phyloP scores from a whole-genome alignment of 2,113 vertebrate genomes.

The Laticauda colubrina region DNA sequence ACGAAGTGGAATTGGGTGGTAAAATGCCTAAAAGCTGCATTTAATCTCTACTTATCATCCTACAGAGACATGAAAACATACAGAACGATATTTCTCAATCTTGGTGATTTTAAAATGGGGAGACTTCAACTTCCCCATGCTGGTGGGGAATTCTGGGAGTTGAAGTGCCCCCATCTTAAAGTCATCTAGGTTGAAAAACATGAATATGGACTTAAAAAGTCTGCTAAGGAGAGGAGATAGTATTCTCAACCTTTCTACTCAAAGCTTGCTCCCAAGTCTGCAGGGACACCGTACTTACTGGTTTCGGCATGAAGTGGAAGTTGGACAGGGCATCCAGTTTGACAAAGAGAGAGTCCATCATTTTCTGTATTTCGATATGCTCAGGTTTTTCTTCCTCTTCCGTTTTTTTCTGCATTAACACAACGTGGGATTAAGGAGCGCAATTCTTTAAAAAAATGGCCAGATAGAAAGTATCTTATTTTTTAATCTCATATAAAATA shows the following conservation, averaged over 20 bases:
- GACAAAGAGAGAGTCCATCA: conserved; percentile 91
- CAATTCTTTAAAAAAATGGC: conserved; percentile 2
- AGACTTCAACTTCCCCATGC: too few relatives aligned
- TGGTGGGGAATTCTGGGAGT: too few relatives aligned
- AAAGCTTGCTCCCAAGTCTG: background rate
- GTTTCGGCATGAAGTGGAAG: conserved; percentile 95
- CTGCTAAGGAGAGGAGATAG: background rate
- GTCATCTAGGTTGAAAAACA: background rate
- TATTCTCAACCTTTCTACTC: background rate
- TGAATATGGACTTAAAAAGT: background rate
- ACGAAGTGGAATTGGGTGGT: background rate
- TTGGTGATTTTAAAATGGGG: too few relatives aligned
- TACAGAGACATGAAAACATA: background rate
- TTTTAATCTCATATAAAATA: background rate
- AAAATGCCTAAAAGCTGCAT: background rate
- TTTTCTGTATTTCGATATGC: conserved; percentile 90
- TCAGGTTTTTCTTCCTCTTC: conserved; percentile 88
- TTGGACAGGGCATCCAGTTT: conserved; percentile 94
- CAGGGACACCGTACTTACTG: conserved; percentile 72
- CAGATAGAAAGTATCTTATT: background rate
- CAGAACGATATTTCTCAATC: too few relatives aligned
- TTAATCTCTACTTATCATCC: too few relatives aligned
- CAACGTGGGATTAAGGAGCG: conserved; percentile 3
- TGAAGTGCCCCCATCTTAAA: background rate
- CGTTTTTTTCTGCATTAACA: conserved; percentile 77